Base-by-base conservation (phyloP, 2,888 invertebrate genomes). In the Ethmia dodecea region DNA sequence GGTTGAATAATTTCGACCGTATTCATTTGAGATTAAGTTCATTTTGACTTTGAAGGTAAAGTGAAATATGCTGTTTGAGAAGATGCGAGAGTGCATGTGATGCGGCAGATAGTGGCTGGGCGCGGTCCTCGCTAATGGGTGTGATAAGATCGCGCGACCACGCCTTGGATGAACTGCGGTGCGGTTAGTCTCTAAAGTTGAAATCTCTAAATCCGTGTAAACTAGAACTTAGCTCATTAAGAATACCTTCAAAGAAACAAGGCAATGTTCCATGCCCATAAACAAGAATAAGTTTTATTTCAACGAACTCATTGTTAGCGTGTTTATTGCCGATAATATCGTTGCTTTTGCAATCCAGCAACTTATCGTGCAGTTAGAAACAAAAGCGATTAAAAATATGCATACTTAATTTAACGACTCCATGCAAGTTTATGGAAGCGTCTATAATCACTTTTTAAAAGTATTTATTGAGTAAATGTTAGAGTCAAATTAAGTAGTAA, bases 101-200 rank as follows among this genome's bases (percentile, higher is more conserved):
- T 78, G 71, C 57, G 56, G 61, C 57, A 57, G 79, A 81, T 79
- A 78, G 73, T 63, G 68, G 63, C 69, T 68, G 76, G 75, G 76
- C 74, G 77, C 70, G 72, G 75, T 63, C 64, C 65, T 67, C 64
- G 79, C 83, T 84, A 84, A 84, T 81, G 77, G 76, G 63, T 47
- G 57, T 59, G 83, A 83, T 84, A 81, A 71, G 70, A 83, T 81
- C 83, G 62, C 60, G 61, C 65, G 69, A 72, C 77, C 83, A 78
- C 79, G 80, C 81, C 80, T 74, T 59, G 60, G 49, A 52, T 51
- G 52, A n/a, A n/a, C 47, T 31, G 55, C 49, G 45, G 40, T 20
- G 14, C 27, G 28, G 16, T 13, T 31, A n/a, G n/a, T n/a, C n/a
- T n/a, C n/a, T n/a, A n/a, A n/a, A n/a, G n/a, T n/a, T n/a, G n/a